Conservation (phyloP, 1,140 invertebrate species). For the Pogonus chalceus region DNA sequence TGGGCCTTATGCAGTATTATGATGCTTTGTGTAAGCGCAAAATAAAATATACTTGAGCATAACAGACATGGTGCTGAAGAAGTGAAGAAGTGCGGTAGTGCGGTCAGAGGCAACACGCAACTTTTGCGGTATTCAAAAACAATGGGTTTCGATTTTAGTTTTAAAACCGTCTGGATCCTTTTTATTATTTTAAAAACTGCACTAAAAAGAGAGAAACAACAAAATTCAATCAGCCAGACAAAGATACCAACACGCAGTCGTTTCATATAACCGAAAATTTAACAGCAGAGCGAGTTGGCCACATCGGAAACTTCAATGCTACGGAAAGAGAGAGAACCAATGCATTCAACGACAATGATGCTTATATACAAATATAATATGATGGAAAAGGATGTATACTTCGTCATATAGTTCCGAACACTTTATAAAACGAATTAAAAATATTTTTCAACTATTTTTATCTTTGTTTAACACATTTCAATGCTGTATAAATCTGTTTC, state of each 20-base stretch:
- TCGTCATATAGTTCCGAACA: background rate
- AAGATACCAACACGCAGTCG: background rate
- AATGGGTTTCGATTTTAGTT: constrained; percentile 3
- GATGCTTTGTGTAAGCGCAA: too few relatives aligned
- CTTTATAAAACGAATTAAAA: constrained; percentile 3
- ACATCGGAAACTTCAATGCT: background rate
- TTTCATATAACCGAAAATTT: background rate
- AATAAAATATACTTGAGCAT: too few relatives aligned
- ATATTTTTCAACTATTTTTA: background rate
- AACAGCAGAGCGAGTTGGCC: background rate
- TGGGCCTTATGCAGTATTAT: too few relatives aligned
- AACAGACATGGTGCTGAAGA: too few relatives aligned
- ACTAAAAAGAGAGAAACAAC: background rate
- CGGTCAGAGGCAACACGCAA: too few relatives aligned
- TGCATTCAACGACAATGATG: background rate
- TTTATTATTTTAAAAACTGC: constrained; percentile 7
- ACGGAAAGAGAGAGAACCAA: background rate
- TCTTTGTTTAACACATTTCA: background rate
- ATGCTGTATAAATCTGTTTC: background rate
- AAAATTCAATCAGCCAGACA: constrained; percentile 1
- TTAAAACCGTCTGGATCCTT: constrained; percentile 1
- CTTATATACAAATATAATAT: background rate
- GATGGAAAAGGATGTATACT: background rate
- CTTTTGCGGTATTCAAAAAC: too few relatives aligned
- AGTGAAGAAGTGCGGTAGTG: too few relatives aligned